Evolutionary conservation across 2,113 vertebrate genomes (phyloP).

Genomic region (Canis aureus): DNA sequence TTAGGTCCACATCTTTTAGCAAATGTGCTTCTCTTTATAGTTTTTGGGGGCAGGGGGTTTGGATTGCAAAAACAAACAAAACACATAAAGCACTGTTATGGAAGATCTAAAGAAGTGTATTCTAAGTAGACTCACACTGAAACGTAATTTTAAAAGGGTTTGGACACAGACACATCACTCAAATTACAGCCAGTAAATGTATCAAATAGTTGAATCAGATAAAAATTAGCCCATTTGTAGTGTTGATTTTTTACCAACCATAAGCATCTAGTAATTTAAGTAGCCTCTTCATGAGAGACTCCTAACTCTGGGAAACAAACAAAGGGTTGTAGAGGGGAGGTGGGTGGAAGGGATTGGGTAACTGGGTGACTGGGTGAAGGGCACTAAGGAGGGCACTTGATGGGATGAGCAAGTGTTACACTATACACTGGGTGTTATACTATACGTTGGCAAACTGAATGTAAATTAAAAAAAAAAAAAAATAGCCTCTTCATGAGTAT

Average conservation of each 20-base stretch:
- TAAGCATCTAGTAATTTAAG: slow-evolving; percentile 36
- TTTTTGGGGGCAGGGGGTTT: not conserved
- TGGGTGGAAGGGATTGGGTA: no score
- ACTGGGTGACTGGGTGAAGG: no score
- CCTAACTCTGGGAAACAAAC: no score
- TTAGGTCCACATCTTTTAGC: not conserved
- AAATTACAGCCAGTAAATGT: not conserved
- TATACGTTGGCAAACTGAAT: no score
- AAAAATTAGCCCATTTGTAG: not conserved
- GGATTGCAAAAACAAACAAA: not conserved
- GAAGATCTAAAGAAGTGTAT: not conserved
- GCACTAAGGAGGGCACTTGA: no score
- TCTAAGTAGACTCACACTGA: not conserved
- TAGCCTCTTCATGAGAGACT: not conserved
- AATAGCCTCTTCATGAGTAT: not conserved
- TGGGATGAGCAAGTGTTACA: no score
- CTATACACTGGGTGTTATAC: no score
- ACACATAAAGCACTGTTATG: not conserved
- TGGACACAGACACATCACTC: not conserved
- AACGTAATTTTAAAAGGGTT: not conserved
- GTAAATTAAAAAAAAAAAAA: no score
- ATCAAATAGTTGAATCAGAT: slow-evolving; percentile 44
- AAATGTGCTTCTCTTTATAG: not conserved
- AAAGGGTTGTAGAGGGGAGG: no score
- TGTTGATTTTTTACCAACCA: not conserved